These are phyloP conservation scores for Gephyroberyx darwinii DNA, from an alignment of 2,797 vertebrate species.

Conservation along the genomic window DNA sequence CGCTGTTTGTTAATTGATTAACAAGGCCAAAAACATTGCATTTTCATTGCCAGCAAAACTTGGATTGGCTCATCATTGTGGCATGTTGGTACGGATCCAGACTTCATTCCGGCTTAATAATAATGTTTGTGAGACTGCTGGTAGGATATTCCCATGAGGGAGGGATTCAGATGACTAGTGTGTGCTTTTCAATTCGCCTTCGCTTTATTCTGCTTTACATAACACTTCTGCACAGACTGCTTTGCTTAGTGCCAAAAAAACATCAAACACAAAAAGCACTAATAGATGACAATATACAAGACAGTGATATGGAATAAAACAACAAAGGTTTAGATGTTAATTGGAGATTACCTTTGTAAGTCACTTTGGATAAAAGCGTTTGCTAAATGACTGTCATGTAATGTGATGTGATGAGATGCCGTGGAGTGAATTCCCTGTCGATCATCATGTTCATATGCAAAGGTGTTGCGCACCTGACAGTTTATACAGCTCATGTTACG, in stretches of 20 bases:
- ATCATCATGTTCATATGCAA: not conserved
- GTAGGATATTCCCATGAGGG: conserved; percentile 37
- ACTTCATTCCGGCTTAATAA: conserved; percentile 50
- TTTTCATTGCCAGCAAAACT: conserved; percentile 50
- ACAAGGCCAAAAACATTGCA: conserved; percentile 52
- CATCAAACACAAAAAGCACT: conserved; percentile 25
- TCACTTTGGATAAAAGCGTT: no score
- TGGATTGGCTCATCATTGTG: conserved; percentile 55
- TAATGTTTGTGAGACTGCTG: conserved; percentile 46
- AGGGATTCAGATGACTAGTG: conserved; percentile 35
- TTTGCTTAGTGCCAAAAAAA: conserved; percentile 11
- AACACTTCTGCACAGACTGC: conserved; percentile 23
- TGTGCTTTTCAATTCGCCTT: conserved; percentile 31
- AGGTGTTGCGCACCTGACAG: conserved; percentile 25
- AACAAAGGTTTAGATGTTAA: conserved; percentile 39
- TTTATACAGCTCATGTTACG: conserved; percentile 11
- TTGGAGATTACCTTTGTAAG: no score
- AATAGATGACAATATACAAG: conserved; percentile 33
- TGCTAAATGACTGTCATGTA: no score
- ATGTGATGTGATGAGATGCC: not conserved
- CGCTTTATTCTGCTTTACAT: conserved; percentile 29
- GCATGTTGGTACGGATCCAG: conserved; percentile 56
- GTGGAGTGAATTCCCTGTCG: not conserved
- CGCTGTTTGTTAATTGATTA: conserved; percentile 37
- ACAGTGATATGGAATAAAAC: conserved; percentile 33